Percentiles rank a stretch among this genome's conserved stretches.
phyloP scores from a whole-genome alignment of 2,797 vertebrate species.

The Threskiornis aethiopicus region DNA sequence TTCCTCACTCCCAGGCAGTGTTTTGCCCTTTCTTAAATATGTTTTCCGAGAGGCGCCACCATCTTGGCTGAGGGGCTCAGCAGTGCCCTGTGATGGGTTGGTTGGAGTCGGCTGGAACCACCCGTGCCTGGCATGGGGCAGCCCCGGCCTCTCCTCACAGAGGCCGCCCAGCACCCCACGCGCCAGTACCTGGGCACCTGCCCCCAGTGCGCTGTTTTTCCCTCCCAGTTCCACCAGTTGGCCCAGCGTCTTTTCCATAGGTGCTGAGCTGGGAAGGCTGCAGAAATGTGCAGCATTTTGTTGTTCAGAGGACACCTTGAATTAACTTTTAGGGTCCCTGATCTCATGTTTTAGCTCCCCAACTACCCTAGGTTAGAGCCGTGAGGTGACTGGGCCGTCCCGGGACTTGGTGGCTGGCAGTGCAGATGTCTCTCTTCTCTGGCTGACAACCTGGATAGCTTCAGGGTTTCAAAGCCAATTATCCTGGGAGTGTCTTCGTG shows the following conservation, averaged over 20 bases:
- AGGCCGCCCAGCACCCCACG: no score
- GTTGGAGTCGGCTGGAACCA: not conserved
- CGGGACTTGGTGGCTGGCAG: not conserved
- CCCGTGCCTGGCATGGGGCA: not conserved
- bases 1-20: rapidly evolving
- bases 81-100: not conserved
- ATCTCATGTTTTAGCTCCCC: not conserved
- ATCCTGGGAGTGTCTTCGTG: not conserved
- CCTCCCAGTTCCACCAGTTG: not conserved
- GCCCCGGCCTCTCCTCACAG: not conserved
- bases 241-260: not conserved
- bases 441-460: not conserved
- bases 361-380: not conserved
- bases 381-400: not conserved
- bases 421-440: not conserved
- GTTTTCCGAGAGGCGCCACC: not conserved
- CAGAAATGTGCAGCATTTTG: rapidly evolving
- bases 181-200: not conserved
- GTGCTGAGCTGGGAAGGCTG: not conserved
- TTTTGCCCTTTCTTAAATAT: not conserved
- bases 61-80: not conserved
- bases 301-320: not conserved
- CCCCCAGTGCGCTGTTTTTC: rapidly evolving
- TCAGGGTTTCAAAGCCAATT: not conserved
- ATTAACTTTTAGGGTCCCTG: not conserved